A percentile compares a stretch with the other conserved stretches of the same genome.
phyloP scores from a whole-genome alignment of 2,113 vertebrate species.

The Elephas maximus region DNA sequence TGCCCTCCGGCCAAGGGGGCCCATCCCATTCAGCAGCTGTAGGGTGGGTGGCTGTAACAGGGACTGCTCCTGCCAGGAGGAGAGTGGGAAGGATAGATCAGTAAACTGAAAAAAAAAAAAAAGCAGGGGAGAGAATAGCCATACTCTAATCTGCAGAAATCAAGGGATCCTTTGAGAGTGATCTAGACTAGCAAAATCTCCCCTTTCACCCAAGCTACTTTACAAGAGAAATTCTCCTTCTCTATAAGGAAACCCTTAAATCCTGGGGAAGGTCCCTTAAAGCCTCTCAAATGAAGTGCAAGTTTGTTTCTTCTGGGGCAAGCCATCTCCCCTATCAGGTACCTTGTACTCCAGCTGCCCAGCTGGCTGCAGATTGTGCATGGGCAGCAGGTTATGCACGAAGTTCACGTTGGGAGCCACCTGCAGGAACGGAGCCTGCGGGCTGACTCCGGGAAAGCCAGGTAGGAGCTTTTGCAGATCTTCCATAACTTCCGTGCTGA shows the following conservation, averaged over 20 bases:
- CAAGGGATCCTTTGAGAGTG: background rate
- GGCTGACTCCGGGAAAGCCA: slow-evolving; percentile 93
- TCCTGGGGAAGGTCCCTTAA: background rate
- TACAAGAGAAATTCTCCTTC: background rate
- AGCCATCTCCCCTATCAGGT: slow-evolving; percentile 56
- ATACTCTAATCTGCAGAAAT: background rate
- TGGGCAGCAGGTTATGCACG: slow-evolving; percentile 94
- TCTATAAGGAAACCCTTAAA: background rate
- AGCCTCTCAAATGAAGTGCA: background rate
- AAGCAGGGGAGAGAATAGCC: background rate
- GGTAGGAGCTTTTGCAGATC: slow-evolving; percentile 97
- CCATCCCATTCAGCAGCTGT: slow-evolving; percentile 98
- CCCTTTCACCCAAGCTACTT: background rate
- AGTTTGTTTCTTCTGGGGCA: background rate
- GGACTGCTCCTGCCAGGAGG: slow-evolving; percentile 94
- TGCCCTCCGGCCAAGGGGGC: slow-evolving; percentile 97
- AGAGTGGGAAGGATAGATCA: background rate
- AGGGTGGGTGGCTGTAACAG: slow-evolving; percentile 97
- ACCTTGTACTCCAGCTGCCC: slow-evolving; percentile 99
- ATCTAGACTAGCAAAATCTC: background rate
- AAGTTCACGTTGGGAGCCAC: slow-evolving; percentile 93
- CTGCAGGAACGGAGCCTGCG: slow-evolving; percentile 94
- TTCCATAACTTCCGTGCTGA: slow-evolving; percentile 96
- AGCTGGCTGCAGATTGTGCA: slow-evolving; percentile 95
- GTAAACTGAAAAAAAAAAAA: background rate